phyloP scores from a whole-genome alignment of 2,888 invertebrate species.

The Dynastes maya region DNA sequence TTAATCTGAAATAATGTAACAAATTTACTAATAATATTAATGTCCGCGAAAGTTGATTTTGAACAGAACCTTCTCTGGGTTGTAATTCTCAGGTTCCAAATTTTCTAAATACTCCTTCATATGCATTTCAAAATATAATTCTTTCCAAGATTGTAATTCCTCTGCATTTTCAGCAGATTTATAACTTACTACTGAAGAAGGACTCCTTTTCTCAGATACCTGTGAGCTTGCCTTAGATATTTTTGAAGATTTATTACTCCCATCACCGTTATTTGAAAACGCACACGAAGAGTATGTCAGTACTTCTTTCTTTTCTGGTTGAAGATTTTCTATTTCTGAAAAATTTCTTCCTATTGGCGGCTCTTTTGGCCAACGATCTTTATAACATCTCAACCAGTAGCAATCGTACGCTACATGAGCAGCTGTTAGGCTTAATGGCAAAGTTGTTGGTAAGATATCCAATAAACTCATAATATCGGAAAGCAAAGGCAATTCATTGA shows the following conservation, averaged over 20 bases:
- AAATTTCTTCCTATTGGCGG: slow-evolving; percentile 53
- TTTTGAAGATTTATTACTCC: background rate
- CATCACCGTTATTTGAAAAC: background rate
- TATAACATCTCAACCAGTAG: slow-evolving; percentile 65
- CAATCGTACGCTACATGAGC: slow-evolving; percentile 63
- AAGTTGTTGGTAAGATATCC: slow-evolving; percentile 62
- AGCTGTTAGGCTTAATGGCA: slow-evolving; percentile 63
- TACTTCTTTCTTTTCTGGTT: slow-evolving; percentile 26
- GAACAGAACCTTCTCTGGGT: slow-evolving; percentile 62
- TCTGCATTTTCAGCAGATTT: background rate
- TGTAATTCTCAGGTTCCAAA: slow-evolving; percentile 65
- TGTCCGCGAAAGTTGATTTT: background rate
- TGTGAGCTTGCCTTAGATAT: slow-evolving; percentile 14
- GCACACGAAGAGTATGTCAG: background rate
- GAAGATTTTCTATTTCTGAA: slow-evolving; percentile 48
- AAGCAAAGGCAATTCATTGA: slow-evolving; percentile 61
- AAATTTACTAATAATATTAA: background rate
- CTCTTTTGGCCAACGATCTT: slow-evolving; percentile 63
- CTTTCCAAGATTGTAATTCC: slow-evolving; percentile 63
- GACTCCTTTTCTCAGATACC: slow-evolving; percentile 27
- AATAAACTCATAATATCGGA: slow-evolving; percentile 62
- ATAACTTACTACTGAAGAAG: slow-evolving; percentile 1
- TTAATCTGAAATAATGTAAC: slow-evolving; percentile 59
- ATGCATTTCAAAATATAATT: slow-evolving; percentile 65
- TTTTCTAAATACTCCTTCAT: slow-evolving; percentile 64